Percentiles rank a stretch among this genome's conserved stretches.
phyloP scores from a whole-genome alignment of 2,113 vertebrate genomes.

The Taurulus bubalis region DNA sequence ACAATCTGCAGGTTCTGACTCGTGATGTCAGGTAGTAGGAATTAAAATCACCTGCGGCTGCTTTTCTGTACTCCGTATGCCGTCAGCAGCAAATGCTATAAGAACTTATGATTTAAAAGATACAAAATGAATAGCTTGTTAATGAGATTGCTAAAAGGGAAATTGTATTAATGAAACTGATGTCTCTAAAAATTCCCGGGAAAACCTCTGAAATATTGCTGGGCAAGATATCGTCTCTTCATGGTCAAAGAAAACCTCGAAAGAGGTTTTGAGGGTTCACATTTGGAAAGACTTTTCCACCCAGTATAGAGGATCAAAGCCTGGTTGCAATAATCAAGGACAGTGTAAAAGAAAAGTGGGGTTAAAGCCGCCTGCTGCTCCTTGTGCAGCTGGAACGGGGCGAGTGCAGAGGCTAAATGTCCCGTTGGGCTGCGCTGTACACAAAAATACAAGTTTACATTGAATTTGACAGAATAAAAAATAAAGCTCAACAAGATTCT shows the following conservation, averaged over 20 bases:
- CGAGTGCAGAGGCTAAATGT: not conserved
- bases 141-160: not conserved
- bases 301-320: not conserved
- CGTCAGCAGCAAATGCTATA: not conserved
- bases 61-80: not conserved
- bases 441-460: not conserved
- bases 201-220: not conserved
- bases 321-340: not conserved
- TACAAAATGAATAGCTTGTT: not conserved
- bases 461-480: not conserved
- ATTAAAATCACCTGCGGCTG: not conserved
- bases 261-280: not conserved
- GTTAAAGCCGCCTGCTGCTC: not conserved
- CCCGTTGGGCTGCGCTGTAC: not conserved
- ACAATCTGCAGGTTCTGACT: not conserved
- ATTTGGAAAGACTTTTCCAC: not conserved
- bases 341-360: not conserved
- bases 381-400: not conserved
- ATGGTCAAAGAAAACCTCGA: not conserved
- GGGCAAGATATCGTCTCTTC: not conserved
- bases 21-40: not conserved
- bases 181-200: not conserved
- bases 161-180: not conserved
- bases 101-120: not conserved
- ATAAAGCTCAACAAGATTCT: not conserved